Evolutionary conservation across 2,888 invertebrate species (phyloP).

Genomic region (Eugnorisma glareosa): DNA sequence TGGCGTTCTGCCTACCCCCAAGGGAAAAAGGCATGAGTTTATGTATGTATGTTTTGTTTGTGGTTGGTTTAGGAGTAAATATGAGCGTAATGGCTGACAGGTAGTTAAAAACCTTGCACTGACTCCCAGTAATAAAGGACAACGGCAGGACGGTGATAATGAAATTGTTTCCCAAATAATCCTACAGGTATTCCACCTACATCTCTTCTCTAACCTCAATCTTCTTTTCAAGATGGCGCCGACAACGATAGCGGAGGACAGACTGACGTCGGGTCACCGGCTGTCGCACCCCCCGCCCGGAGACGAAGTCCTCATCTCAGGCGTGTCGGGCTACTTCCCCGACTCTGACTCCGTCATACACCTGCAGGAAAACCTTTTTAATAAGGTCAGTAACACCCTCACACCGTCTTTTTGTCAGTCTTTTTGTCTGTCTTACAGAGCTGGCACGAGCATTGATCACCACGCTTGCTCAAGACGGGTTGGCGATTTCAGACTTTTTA

Average conservation of each 20-base stretch:
- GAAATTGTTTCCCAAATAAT: not conserved
- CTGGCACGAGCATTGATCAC: too few relatives aligned
- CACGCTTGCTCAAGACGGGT: too few relatives aligned
- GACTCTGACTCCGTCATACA: conserved; percentile 94
- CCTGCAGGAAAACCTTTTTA: conserved; percentile 93
- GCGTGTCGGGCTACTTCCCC: conserved; percentile 94
- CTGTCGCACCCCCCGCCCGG: conserved; percentile 91
- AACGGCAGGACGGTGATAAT: not conserved
- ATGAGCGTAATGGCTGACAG: too few relatives aligned
- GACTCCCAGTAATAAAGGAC: not conserved
- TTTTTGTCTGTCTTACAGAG: too few relatives aligned
- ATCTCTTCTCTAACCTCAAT: not conserved
- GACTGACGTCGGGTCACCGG: conserved; percentile 88
- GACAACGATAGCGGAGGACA: conserved; percentile 81
- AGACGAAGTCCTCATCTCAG: conserved; percentile 92
- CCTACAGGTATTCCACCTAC: not conserved
- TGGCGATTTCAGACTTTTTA: too few relatives aligned
- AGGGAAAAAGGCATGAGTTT: too few relatives aligned
- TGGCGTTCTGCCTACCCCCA: too few relatives aligned
- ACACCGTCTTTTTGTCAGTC: too few relatives aligned
- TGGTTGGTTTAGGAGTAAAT: too few relatives aligned
- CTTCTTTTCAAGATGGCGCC: conserved; percentile 81
- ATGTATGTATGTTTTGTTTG: too few relatives aligned
- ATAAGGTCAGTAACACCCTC: conserved; percentile 90
- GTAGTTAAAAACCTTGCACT: too few relatives aligned